phyloP scores from a whole-genome alignment of 2,797 vertebrate genomes.

The Peromyscus melanophrys region DNA sequence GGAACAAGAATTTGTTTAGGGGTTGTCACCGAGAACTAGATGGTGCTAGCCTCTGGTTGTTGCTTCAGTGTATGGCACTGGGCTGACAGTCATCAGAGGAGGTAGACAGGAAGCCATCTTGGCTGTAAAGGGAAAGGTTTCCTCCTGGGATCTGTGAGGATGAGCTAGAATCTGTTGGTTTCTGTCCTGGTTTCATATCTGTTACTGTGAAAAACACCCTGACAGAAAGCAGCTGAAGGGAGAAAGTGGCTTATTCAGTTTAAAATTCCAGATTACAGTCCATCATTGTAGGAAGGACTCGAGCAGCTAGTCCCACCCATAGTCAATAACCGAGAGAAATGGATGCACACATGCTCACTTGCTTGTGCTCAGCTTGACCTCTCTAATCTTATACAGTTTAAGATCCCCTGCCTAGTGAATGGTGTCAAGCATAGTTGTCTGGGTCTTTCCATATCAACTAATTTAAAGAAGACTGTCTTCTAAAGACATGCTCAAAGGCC shows the following conservation, averaged over 20 bases:
- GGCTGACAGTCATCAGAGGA: neutral
- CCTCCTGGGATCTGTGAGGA: neutral
- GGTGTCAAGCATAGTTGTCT: neutral
- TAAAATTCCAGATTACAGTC: neutral
- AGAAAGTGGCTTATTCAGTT: neutral
- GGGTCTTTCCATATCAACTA: neutral
- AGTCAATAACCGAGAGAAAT: neutral
- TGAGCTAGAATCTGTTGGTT: neutral
- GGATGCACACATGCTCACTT: neutral
- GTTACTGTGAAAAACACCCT: neutral
- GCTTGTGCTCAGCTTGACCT: neutral
- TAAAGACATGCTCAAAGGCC: neutral
- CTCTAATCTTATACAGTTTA: neutral
- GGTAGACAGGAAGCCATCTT: neutral
- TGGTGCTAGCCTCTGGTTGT: neutral
- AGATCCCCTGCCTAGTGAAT: neutral
- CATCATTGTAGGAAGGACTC: neutral
- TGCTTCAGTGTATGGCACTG: neutral
- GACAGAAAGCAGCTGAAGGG: neutral
- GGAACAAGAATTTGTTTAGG: neutral
- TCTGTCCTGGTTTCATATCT: neutral
- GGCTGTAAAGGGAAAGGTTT: neutral
- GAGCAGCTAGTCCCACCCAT: neutral
- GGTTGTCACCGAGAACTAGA: neutral
- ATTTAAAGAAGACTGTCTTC: neutral